Evolutionary conservation across 2,888 invertebrate genomes (phyloP).

Genomic region (Apamea crenata): DNA sequence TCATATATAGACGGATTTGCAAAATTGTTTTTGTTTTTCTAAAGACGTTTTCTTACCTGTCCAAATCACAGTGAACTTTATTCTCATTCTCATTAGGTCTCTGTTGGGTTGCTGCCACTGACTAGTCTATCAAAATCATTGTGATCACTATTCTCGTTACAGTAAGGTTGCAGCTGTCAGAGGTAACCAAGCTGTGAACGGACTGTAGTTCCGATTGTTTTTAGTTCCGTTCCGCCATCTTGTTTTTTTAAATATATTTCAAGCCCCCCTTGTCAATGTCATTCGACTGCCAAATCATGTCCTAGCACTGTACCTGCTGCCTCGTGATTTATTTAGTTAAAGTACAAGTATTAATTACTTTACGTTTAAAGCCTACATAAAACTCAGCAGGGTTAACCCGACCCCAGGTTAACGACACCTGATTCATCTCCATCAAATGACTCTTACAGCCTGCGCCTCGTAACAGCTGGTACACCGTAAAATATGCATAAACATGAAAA

Average conservation of each 20-base stretch:
- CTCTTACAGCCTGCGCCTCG: background rate
- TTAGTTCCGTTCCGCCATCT: background rate
- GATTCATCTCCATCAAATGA: slow-evolving; percentile 43
- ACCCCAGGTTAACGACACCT: slow-evolving; percentile 20
- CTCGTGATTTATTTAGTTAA: slow-evolving; percentile 26
- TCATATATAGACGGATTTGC: too few species aligned
- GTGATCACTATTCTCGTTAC: background rate
- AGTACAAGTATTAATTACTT: slow-evolving; percentile 16
- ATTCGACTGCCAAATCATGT: background rate
- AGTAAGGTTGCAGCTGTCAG: background rate
- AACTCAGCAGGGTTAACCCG: slow-evolving; percentile 13
- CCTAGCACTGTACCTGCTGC: background rate
- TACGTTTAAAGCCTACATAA: slow-evolving; percentile 14
- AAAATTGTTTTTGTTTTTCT: too few species aligned
- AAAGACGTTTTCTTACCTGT: background rate
- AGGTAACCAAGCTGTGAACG: background rate
- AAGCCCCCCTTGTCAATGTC: background rate
- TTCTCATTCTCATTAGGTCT: background rate
- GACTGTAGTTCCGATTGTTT: background rate
- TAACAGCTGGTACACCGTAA: slow-evolving; percentile 33
- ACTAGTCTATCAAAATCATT: background rate
- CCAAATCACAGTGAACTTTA: background rate
- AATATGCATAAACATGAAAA: slow-evolving; percentile 21
- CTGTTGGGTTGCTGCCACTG: background rate
- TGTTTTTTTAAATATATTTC: background rate